Conservation (phyloP, 2,888 invertebrate species). For the Acanthococcus lagerstroemiae region DNA sequence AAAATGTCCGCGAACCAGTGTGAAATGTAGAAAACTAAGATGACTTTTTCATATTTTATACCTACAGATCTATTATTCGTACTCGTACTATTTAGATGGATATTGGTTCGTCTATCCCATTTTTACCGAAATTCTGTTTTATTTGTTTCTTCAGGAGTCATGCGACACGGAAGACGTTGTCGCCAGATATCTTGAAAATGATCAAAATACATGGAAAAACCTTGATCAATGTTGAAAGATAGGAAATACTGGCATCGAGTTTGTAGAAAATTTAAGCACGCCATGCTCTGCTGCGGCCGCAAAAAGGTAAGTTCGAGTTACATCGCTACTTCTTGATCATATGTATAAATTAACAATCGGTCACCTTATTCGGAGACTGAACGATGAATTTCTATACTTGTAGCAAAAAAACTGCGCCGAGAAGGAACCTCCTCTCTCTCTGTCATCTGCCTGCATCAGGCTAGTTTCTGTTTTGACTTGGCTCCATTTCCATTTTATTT, state of each 20-base stretch:
- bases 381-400: too few relatives aligned
- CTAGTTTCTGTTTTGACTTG: too few relatives aligned
- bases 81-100: neutral
- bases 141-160: too few relatives aligned
- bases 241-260: conserved; percentile 15
- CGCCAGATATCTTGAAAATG: neutral
- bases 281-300: conserved; percentile 91
- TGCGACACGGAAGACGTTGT: neutral
- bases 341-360: too few relatives aligned
- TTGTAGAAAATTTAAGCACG: conserved; percentile 40
- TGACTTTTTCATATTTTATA: neutral
- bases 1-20: too few relatives aligned
- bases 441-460: too few relatives aligned
- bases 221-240: conserved; percentile 28
- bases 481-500: too few relatives aligned
- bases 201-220: neutral
- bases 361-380: too few relatives aligned
- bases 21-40: neutral
- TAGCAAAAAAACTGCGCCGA: too few relatives aligned
- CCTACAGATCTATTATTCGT: neutral
- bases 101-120: neutral
- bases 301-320: conserved; percentile 73
- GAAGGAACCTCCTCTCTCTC: too few relatives aligned
- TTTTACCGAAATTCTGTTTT: neutral
- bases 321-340: too few relatives aligned